These are phyloP conservation scores for Coracopsis vasa DNA, from an alignment of 2,113 vertebrate genomes.

Conservation along the genomic window DNA sequence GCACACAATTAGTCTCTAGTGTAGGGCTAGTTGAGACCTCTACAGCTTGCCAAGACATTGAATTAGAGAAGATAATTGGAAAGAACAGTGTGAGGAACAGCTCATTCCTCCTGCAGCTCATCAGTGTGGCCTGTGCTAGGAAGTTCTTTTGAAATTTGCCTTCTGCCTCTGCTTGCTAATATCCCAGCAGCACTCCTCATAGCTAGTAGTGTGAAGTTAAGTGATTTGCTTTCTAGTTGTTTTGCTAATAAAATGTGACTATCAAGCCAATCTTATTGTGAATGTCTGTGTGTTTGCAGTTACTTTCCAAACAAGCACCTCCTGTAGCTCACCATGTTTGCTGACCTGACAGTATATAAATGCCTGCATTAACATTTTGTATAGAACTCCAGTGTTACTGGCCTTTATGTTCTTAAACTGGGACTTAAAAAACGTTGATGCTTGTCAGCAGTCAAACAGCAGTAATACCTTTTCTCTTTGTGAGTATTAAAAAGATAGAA, in stretches of 20 bases:
- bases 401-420: not conserved
- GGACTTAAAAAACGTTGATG: not conserved
- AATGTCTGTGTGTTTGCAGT: not conserved
- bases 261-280: conserved; percentile 58
- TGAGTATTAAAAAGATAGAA: not conserved
- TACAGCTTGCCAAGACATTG: not conserved
- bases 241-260: not conserved
- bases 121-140: not conserved
- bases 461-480: not conserved
- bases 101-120: not conserved
- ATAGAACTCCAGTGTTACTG: not conserved
- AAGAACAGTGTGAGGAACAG: not conserved
- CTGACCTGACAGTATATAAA: not conserved
- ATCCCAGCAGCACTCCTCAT: not conserved
- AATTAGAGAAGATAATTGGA: not conserved
- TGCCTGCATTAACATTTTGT: not conserved
- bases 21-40: not conserved
- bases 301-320: not conserved
- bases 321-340: not conserved
- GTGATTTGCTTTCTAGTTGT: not conserved
- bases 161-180: not conserved
- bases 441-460: not conserved
- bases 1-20: not conserved
- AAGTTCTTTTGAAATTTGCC: not conserved
- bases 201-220: not conserved